Evolutionary conservation across 2,888 invertebrate species (phyloP), one percentile per base, ranked within the genome.

Genomic region (Tenthredo scrophulariae): DNA sequence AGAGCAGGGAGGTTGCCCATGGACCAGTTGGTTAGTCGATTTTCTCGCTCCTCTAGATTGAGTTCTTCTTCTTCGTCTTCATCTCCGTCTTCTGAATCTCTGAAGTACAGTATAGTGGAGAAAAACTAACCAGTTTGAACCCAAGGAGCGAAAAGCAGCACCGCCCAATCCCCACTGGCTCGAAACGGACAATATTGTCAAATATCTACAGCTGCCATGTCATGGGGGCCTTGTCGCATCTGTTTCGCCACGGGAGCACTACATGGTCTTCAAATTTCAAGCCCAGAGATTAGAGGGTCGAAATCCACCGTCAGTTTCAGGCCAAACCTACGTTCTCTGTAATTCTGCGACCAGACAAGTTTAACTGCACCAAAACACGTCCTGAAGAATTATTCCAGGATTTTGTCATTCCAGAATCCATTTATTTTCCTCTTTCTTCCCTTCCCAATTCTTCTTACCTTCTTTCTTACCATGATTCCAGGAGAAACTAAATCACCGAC

Each of bases 181-280:
- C 40, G 2, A 22, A 40, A 72, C 40, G 37, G 9, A 62, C 40
- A 72, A 37, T 40, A 72, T 72, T 72, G 72, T 72, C 74, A 43
- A 74, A 74, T 67, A 67, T 33, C 15, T 62, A 22, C 75, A 75
- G 75, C 50, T 50, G 46, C 75, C 22, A 46, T 9, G 43, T 26
- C 46, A 22, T 26, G 37, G 37, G 46, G 18, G 26, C 54, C 77
- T 65, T 37, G 46, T 80, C 80, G 18, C 80, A 80, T 80, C 80
- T 80, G 80, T 80, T 80, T 65, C 80, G 33, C 80, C 80, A 65
- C 80, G 62, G 80, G 80, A 37, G 37, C 29, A 7, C 40, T 22
- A 33, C 62, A 58, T 50, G 62, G 62, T 80, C 80, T 40, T 58
- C 62, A 37, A 65, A 80, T 80, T 80, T 80, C 80, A 58, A 50